Base-by-base conservation (phyloP, 2,113 vertebrate genomes). In the Megalops atlanticus region DNA sequence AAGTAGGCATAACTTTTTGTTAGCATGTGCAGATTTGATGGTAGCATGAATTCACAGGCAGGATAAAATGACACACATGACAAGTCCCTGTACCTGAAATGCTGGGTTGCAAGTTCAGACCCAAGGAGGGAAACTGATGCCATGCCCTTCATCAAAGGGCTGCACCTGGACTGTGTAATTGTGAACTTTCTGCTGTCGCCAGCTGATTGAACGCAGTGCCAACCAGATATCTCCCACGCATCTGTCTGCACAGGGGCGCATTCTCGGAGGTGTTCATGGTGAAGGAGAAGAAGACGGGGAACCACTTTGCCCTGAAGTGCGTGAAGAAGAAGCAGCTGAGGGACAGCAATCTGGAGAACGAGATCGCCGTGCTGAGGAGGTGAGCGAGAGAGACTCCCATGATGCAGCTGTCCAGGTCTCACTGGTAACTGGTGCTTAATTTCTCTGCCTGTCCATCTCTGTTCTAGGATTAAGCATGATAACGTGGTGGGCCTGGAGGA, bases 181-280 rank as follows among this genome's bases (percentile, higher is more conserved):
- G 45, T 45, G 43, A 0, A 2, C 3, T 10, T 24, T 45, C 41
- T 18, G 31, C 12, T 79, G 24, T 1, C 40, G 21, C n/a, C n/a
- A n/a, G n/a, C n/a, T n/a, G n/a, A n/a, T n/a, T n/a, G n/a, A n/a
- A n/a, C n/a, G n/a, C n/a, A n/a, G n/a, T n/a, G n/a, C n/a, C n/a
- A n/a, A n/a, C n/a, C n/a, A n/a, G n/a, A n/a, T n/a, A n/a, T n/a
- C n/a, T n/a, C n/a, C n/a, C n/a, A n/a, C n/a, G n/a, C n/a, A 39
- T 80, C 27, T 76, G 43, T 70, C 45, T 64, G 1, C 24, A 14
- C 92, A 99, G 98, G 72, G 98, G 98, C 1, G 98, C 98, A 1
- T 99, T 99, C 89, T 98, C 98, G 0, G 97, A 99, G 77, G 98
- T 99, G 7, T 98, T 93, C 93, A 95, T 99, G 86, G 98, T 98